These are phyloP conservation scores for Agrenia bidenticulata DNA, from an alignment of 2,888 invertebrate species.

Conservation along the genomic window DNA sequence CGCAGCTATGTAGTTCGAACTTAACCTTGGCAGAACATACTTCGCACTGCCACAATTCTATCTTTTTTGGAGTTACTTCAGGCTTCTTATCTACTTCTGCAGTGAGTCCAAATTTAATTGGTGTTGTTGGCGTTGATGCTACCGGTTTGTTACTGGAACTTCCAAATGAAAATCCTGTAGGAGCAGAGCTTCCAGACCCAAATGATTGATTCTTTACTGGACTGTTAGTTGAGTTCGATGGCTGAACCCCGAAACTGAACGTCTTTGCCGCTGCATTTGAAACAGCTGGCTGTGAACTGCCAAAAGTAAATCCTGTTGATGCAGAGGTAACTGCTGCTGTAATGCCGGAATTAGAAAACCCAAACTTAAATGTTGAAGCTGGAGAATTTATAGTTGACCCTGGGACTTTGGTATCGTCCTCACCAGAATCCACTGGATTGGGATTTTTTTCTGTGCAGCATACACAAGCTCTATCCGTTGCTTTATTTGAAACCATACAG, in stretches of 20 bases:
- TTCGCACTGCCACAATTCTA: constrained; percentile 5
- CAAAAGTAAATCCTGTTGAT: background rate
- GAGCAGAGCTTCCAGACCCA: background rate
- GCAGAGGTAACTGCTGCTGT: background rate
- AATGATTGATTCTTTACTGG: background rate
- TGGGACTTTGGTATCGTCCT: constrained; percentile 3
- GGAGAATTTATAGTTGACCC: background rate
- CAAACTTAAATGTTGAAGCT: constrained; percentile 34
- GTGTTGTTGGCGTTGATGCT: constrained; percentile 9
- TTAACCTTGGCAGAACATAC: background rate
- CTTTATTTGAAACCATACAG: constrained; percentile 33
- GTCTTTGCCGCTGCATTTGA: background rate
- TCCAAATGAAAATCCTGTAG: constrained; percentile 13
- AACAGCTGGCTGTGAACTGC: background rate
- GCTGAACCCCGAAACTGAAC: background rate
- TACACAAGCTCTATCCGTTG: constrained; percentile 20
- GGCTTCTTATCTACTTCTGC: background rate
- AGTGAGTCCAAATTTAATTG: constrained; percentile 1
- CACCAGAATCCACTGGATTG: constrained; percentile 9
- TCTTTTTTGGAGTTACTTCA: background rate
- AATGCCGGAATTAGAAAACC: constrained; percentile 1
- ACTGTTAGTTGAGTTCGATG: background rate
- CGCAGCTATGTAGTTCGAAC: background rate
- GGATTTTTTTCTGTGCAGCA: constrained; percentile 39
- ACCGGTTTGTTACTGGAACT: constrained; percentile 5